Conservation (phyloP, 2,888 invertebrate species). For the Megamerina dolium region DNA sequence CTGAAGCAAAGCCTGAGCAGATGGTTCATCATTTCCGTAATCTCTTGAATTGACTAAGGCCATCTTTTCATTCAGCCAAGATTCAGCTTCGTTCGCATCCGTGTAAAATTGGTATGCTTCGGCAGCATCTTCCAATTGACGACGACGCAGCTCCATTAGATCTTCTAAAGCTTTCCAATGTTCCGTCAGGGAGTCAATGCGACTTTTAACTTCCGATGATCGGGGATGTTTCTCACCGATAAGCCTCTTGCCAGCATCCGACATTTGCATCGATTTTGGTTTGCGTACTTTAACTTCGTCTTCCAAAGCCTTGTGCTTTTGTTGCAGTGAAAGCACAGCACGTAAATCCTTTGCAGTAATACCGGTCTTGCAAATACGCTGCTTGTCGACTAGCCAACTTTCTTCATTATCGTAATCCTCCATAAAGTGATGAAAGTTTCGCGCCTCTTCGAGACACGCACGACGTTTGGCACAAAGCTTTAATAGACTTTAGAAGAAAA, state of each 20-base stretch:
- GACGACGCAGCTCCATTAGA: conserved; percentile 65
- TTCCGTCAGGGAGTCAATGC: conserved; percentile 70
- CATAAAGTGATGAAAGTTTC: conserved; percentile 90
- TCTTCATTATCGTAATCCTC: conserved; percentile 98
- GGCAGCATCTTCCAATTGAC: conserved; percentile 77
- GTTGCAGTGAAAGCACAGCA: conserved; percentile 80
- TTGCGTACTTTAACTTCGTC: conserved; percentile 75
- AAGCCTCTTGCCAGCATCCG: conserved; percentile 62
- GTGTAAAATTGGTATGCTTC: conserved; percentile 96
- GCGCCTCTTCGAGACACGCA: conserved; percentile 81
- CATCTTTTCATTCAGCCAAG: conserved; percentile 95
- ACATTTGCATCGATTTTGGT: conserved; percentile 65
- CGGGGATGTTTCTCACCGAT: conserved; percentile 78
- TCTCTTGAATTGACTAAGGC: conserved; percentile 84
- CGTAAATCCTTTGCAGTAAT: conserved; percentile 89
- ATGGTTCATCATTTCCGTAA: conserved; percentile 87
- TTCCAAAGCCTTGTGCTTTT: conserved; percentile 83
- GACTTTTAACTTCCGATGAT: conserved; percentile 71
- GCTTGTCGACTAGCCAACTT: conserved; percentile 93
- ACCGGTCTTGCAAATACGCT: conserved; percentile 86
- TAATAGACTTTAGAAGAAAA: conserved; percentile 26
- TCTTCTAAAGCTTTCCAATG: conserved; percentile 89
- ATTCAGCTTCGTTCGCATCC: conserved; percentile 96
- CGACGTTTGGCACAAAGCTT: conserved; percentile 58
- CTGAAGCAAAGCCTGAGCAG: conserved; percentile 80